phyloP scores from a whole-genome alignment of 2,113 vertebrate genomes.

The Uria aalge region DNA sequence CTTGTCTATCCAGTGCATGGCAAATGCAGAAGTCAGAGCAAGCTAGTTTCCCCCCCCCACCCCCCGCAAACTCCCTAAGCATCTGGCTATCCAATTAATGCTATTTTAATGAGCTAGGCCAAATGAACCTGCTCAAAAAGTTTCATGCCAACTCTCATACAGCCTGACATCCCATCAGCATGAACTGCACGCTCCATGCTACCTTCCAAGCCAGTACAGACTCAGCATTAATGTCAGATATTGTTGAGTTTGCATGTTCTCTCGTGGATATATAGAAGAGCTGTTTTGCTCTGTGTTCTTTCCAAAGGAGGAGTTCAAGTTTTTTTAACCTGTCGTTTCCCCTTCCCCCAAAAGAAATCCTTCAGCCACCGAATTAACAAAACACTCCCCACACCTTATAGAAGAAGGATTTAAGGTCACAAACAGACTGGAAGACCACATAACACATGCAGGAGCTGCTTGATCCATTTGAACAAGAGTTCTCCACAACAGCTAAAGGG shows the following conservation, averaged over 20 bases:
- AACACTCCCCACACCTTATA: neutral
- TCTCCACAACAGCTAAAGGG: neutral
- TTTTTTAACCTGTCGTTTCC: neutral
- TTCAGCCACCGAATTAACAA: neutral
- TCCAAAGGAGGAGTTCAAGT: neutral
- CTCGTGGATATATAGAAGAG: neutral
- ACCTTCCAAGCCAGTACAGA: neutral
- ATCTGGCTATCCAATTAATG: neutral
- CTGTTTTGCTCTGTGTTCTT: neutral
- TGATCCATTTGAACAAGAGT: neutral
- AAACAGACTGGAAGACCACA: neutral
- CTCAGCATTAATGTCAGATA: neutral
- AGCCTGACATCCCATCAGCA: neutral
- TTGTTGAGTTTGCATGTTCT: neutral
- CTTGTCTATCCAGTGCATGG: fast-evolving
- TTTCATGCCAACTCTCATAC: neutral
- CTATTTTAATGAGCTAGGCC: neutral
- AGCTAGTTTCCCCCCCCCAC: neutral
- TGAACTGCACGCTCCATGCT: neutral
- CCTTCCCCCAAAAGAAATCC: neutral
- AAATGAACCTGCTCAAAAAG: neutral
- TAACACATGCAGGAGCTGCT: neutral
- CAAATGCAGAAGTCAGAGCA: neutral
- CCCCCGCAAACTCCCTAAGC: neutral
- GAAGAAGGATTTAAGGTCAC: neutral